Evolutionary conservation across 1,140 invertebrate genomes (phyloP).

Genomic region (Pemphigus obesinymphae): DNA sequence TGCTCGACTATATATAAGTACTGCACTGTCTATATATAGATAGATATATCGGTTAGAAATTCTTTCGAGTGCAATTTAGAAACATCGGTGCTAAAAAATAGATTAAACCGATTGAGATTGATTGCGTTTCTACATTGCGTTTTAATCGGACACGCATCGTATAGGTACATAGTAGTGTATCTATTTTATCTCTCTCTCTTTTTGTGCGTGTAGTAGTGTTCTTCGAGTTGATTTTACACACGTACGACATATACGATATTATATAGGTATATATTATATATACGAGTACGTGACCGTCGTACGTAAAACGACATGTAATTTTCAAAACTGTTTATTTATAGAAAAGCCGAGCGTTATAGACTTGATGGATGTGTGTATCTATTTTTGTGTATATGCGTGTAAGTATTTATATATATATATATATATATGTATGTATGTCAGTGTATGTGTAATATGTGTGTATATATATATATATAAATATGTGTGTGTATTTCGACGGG

Average conservation of each 20-base stretch:
- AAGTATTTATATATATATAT: too few relatives aligned
- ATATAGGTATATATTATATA: too few relatives aligned
- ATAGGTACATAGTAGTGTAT: too few relatives aligned
- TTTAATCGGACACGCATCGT: neutral
- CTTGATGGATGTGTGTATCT: too few relatives aligned
- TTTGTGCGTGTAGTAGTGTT: neutral
- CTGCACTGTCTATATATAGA: too few relatives aligned
- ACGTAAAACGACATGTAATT: slow-evolving; percentile 1
- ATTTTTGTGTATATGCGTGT: too few relatives aligned
- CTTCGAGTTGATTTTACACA: neutral
- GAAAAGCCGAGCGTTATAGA: neutral
- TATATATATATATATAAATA: too few relatives aligned
- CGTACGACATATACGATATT: neutral
- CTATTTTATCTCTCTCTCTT: too few relatives aligned
- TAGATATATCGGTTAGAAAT: too few relatives aligned
- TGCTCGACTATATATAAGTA: too few relatives aligned
- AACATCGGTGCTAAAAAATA: neutral
- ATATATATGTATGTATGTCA: neutral
- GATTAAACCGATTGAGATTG: neutral
- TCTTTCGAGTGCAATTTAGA: neutral
- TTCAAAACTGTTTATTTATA: slow-evolving; percentile 19
- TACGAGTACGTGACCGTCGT: neutral
- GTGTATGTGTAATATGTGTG: too few relatives aligned
- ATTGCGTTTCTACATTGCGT: neutral
- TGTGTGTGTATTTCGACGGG: neutral